Evolutionary conservation across 1,140 invertebrate genomes (phyloP), one percentile per base, ranked within the genome.

Genomic region (Drosophila eugracilis): DNA sequence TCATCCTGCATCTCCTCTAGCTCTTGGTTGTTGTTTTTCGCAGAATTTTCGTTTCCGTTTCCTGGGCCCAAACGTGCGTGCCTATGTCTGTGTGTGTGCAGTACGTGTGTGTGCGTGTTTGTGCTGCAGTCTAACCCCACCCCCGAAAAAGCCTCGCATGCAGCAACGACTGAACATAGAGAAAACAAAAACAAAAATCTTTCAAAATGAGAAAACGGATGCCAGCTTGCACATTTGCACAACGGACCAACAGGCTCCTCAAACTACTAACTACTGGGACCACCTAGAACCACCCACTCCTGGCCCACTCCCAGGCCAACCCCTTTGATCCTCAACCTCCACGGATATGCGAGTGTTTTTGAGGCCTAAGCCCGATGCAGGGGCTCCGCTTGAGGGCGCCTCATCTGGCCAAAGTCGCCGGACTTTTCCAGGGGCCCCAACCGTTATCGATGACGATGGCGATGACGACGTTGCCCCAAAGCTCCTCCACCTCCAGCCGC

Each of bases 31-130:
- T 85, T 85, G 77, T 81, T 88, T 86, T 88, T 83, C 78, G 84
- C 83, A 88, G 84, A 88, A 88, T 75, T 88, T 88, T 88, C 78
- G 83, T 88, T 88, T 88, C 83, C 83, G 83, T 89, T 88, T 88
- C 83, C 83, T 88, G 83, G 70, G 57, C 69, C 70, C 81, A 81
- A 85, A 79, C 76, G 80, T 85, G 80, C 80, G 80, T 85, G 78
- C 42, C n/a, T n/a, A n/a, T n/a, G 45, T 45, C n/a, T n/a, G 22
- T 37, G 42, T 41, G 17, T 65, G 24, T 47, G 22, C 34, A 55
- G 22, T 59, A 32, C 34, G 41, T 47, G 34, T 44, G 59, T 49
- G 34, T 52, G 37, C 52, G 58, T 63, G 36, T 59, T 15, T 71
- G 53, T 57, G 45, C 58, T 48, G 41, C 60, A 54, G 39, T 39